Evolutionary conservation across 2,888 invertebrate genomes (phyloP).

Genomic region (Mystacides longicornis): DNA sequence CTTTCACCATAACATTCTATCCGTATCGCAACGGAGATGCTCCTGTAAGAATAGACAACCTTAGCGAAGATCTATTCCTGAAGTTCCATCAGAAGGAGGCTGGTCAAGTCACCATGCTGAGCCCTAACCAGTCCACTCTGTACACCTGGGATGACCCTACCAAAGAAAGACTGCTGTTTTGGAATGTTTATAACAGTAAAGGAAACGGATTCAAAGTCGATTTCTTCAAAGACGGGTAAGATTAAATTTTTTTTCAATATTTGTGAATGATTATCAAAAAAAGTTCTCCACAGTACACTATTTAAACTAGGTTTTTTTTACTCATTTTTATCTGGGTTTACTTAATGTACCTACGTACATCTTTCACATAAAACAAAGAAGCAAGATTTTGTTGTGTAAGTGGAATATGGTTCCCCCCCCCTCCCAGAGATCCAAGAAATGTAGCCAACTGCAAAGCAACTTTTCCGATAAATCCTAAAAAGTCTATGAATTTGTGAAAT

Average conservation of each 20-base stretch:
- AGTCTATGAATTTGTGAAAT: too few relatives aligned
- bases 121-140: slow-evolving; percentile 65
- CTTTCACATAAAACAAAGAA: too few relatives aligned
- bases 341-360: too few relatives aligned
- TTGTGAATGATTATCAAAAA: too few relatives aligned
- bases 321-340: background rate
- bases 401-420: too few relatives aligned
- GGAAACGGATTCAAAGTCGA: slow-evolving; percentile 65
- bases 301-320: too few relatives aligned
- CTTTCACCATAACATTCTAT: slow-evolving; percentile 68
- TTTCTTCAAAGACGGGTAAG: slow-evolving; percentile 60
- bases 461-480: too few relatives aligned
- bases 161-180: slow-evolving; percentile 61
- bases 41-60: slow-evolving; percentile 76
- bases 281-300: too few relatives aligned
- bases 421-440: too few relatives aligned
- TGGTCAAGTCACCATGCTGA: slow-evolving; percentile 63
- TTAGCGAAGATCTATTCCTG: slow-evolving; percentile 72
- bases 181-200: slow-evolving; percentile 78
- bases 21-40: slow-evolving; percentile 71
- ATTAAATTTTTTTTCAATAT: background rate
- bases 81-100: slow-evolving; percentile 62
- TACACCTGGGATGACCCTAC: slow-evolving; percentile 85
- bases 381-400: too few relatives aligned
- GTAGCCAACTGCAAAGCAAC: too few relatives aligned